A percentile compares a stretch with the other conserved stretches of the same genome.
These are phyloP conservation scores for Lemur catta DNA, from an alignment of 2,797 vertebrate genomes.

Conservation along the genomic window DNA sequence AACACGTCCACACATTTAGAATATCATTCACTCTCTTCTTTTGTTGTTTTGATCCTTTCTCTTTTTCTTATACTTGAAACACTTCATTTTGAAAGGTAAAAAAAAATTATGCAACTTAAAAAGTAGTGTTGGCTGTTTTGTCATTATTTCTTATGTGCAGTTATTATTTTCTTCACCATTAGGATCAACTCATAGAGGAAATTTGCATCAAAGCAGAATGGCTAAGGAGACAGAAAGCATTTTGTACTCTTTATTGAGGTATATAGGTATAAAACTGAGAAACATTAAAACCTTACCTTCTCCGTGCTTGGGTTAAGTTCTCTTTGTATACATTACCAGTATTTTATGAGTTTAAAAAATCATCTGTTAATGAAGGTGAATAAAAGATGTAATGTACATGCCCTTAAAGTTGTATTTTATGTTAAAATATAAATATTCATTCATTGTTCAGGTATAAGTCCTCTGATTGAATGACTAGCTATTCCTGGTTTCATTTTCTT, in stretches of 20 bases:
- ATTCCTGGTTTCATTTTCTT: neutral
- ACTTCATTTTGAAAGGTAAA: neutral
- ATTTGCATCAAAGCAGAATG: neutral
- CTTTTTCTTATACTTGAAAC: neutral
- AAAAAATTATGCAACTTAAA: neutral
- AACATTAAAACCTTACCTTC: neutral
- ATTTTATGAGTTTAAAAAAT: neutral
- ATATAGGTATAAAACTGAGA: neutral
- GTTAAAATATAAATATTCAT: neutral
- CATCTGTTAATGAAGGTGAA: neutral
- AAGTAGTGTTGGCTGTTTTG: neutral
- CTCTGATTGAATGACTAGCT: neutral
- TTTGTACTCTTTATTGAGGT: neutral
- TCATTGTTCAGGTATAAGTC: neutral
- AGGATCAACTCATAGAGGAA: neutral
- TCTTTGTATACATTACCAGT: neutral
- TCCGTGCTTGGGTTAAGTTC: neutral
- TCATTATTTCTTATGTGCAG: neutral
- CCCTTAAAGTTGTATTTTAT: neutral
- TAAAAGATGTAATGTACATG: neutral
- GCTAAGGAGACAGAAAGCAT: neutral
- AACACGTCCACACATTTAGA: neutral
- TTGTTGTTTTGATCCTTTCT: neutral
- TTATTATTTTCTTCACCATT: neutral
- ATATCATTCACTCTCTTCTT: neutral